These are phyloP conservation scores for Pristionchus fissidentatus DNA, from an alignment of 2,888 invertebrate species.

Conservation along the genomic window DNA sequence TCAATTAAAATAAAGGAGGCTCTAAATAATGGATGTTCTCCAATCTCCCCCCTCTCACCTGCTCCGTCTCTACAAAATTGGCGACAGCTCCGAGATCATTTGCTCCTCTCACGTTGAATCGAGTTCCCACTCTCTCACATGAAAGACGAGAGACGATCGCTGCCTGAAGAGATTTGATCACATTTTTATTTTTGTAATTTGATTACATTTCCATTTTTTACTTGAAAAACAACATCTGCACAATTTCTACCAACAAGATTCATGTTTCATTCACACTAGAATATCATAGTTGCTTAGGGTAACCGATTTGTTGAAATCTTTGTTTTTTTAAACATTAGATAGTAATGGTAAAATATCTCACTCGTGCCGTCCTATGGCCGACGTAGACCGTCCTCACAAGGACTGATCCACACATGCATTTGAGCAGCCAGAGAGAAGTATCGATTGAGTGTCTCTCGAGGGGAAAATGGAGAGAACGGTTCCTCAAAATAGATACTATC, in stretches of 20 bases:
- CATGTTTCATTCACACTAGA: background rate
- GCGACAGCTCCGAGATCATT: slow-evolving; percentile 99
- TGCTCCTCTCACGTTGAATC: slow-evolving; percentile 97
- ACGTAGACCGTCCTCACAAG: slow-evolving; percentile 98
- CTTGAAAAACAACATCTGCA: background rate
- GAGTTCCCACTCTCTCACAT: slow-evolving; percentile 96
- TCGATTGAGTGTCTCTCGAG: slow-evolving; percentile 91
- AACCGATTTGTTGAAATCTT: background rate
- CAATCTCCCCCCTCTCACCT: too few species aligned
- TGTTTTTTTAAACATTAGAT: background rate
- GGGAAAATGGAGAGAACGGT: slow-evolving; percentile 93
- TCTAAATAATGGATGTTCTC: too few species aligned
- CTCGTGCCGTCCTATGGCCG: slow-evolving; percentile 91
- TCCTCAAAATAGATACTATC: slow-evolving; percentile 80
- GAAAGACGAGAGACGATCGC: slow-evolving; percentile 95
- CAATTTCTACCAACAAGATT: too few species aligned
- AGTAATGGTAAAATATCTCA: slow-evolving; percentile 77
- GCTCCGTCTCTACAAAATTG: slow-evolving; percentile 99
- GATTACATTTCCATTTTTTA: too few species aligned
- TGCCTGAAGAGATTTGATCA: too few species aligned
- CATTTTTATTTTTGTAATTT: too few species aligned
- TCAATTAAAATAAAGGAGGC: too few species aligned
- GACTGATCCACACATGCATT: slow-evolving; percentile 91
- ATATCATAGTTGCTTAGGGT: background rate
- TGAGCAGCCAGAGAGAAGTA: slow-evolving; percentile 90